Base-by-base conservation (phyloP, 2,797 vertebrate species). In the Somateria mollissima region DNA sequence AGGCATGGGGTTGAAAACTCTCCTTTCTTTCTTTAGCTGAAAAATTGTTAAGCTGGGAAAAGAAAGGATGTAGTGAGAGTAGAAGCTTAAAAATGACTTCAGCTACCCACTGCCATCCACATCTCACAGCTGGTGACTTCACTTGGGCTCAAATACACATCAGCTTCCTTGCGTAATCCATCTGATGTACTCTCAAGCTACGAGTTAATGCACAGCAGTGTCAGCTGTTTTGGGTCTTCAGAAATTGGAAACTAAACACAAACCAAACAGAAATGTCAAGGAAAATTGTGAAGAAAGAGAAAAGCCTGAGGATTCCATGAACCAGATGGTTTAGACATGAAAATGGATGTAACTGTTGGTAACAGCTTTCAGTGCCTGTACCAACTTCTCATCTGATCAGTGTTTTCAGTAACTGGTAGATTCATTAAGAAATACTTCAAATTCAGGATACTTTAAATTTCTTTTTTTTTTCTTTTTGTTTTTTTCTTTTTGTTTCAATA, bases 261-360 rank as follows among this genome's bases (percentile, higher is more conserved):
- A 85, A 94, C 77, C 61, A 95, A 93, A 95, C 71, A 92, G 47
- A 94, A 95, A 90, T 90, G 94, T 70, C 92, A 91, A 64, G 72
- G 88, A 73, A 94, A 94, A 92, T 60, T 51, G 77, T 65, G 39
- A 94, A 94, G 78, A 67, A 86, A 94, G 58, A 77, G 82, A 95
- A 93, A 53, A 91, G 87, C 71, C 65, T 2, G 8, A 94, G 80
- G 56, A 91, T 87, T 90, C 90, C 77, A 82, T n/a, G 28, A 90
- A 89, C 77, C 91, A 94, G 88, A 96, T 87, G 87, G 91, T 77
- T 88, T 87, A 94, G 65, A 61, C 61, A 75, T 57, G 37, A 80
- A 94, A 94, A 94, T 87, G 66, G 36, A 91, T 92, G 62, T 64
- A 96, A 94, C 85, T 84, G 77, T 71, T 91, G 53, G 39, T 79